A percentile compares a stretch with the other conserved stretches of the same genome.
phyloP scores from a whole-genome alignment of 2,888 invertebrate genomes.

The Antheraea yamamai region DNA sequence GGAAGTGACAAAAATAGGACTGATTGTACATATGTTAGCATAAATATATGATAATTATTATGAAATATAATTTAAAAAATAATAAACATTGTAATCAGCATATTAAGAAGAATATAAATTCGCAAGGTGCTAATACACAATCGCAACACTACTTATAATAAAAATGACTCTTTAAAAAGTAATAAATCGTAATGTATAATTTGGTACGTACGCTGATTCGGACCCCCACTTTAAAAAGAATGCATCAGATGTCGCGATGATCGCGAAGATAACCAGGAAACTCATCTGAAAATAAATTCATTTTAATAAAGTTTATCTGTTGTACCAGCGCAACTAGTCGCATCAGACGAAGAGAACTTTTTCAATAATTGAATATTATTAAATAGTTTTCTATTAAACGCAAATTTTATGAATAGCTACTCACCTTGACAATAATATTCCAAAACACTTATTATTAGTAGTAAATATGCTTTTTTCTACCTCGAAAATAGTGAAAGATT shows the following conservation, averaged over 20 bases:
- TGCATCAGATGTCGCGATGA: constrained; percentile 71
- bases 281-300: constrained; percentile 63
- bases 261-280: constrained; percentile 60
- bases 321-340: neutral
- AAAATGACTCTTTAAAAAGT: neutral
- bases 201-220: constrained; percentile 71
- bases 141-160: constrained; percentile 4
- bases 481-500: neutral
- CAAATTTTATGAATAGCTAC: neutral
- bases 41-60: no score
- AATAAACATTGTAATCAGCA: neutral
- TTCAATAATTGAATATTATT: neutral
- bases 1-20: neutral
- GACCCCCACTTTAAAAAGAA: constrained; percentile 81
- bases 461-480: neutral
- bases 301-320: neutral
- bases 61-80: no score
- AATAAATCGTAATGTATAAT: constrained; percentile 18
- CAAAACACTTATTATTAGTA: neutral
- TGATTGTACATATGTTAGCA: no score
- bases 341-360: neutral
- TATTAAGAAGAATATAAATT: neutral
- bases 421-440: neutral
- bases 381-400: neutral
- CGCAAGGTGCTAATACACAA: constrained; percentile 10